Percentiles rank a stretch among this genome's conserved stretches.
These are phyloP conservation scores for Heliconius aoede DNA, from an alignment of 2,888 invertebrate genomes.

Conservation along the genomic window DNA sequence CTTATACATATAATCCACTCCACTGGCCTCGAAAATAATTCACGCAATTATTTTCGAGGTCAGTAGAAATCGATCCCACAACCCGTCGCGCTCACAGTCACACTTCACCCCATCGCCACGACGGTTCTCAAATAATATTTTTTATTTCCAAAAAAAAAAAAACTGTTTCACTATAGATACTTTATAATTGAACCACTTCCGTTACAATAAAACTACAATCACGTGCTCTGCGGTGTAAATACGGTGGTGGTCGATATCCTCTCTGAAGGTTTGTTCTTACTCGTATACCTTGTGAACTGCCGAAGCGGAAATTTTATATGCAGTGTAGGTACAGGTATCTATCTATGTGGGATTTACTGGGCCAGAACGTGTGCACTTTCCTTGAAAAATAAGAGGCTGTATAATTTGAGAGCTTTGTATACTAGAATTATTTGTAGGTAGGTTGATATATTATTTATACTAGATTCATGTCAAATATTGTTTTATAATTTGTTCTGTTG, in stretches of 20 bases:
- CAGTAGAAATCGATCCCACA: no score
- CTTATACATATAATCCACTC: no score
- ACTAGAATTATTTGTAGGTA: no score
- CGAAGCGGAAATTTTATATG: constrained; percentile 13
- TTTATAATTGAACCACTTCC: constrained; percentile 20
- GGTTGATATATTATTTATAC: no score
- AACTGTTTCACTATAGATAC: neutral
- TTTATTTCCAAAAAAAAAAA: no score
- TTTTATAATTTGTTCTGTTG: no score
- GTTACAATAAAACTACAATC: constrained; percentile 15
- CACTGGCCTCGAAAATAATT: no score
- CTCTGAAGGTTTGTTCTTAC: constrained; percentile 34
- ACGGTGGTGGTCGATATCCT: constrained; percentile 17
- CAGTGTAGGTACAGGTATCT: neutral
- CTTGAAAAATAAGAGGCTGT: neutral
- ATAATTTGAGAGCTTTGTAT: neutral
- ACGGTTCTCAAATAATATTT: no score
- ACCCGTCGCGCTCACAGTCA: no score
- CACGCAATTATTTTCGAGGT: no score
- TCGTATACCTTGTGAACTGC: constrained; percentile 4
- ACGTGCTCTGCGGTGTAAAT: constrained; percentile 22
- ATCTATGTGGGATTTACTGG: constrained; percentile 5
- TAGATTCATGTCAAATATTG: no score
- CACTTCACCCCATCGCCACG: no score
- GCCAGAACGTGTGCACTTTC: constrained; percentile 15